Conservation (phyloP, 2,888 invertebrate genomes). For the Conomelus anceps region DNA sequence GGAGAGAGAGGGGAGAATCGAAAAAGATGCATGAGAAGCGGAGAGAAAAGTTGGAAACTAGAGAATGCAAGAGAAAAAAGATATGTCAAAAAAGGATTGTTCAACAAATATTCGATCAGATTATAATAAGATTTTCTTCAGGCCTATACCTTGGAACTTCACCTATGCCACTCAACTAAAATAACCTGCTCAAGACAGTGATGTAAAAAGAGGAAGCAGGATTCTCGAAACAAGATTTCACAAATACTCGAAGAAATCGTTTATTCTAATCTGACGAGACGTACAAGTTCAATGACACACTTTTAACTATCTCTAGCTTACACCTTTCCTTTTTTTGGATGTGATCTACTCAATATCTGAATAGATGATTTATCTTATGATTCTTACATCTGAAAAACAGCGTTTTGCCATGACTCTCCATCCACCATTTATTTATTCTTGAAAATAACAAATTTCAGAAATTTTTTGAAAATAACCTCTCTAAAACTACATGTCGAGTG, state of each 20-base stretch:
- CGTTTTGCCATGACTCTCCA: no score
- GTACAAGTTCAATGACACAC: background rate
- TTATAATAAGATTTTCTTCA: background rate
- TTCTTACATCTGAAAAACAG: no score
- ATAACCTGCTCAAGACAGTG: background rate
- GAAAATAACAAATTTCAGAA: no score
- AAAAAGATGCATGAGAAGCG: background rate
- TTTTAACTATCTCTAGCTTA: background rate
- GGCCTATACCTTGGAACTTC: background rate
- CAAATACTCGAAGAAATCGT: background rate
- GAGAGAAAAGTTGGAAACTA: background rate
- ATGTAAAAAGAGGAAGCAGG: background rate
- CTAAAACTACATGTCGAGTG: no score
- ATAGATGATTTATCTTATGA: no score
- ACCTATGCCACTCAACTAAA: background rate
- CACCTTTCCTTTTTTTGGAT: background rate
- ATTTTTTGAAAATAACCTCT: no score
- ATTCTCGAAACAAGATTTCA: background rate
- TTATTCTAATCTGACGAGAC: background rate
- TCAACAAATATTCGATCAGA: background rate
- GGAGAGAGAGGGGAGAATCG: conserved; percentile 2
- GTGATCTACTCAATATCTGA: background rate
- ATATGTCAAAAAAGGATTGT: background rate
- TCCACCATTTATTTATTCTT: no score
- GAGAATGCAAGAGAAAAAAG: background rate